Base-by-base conservation (phyloP, 2,888 invertebrate species). In the Andrena minutula region DNA sequence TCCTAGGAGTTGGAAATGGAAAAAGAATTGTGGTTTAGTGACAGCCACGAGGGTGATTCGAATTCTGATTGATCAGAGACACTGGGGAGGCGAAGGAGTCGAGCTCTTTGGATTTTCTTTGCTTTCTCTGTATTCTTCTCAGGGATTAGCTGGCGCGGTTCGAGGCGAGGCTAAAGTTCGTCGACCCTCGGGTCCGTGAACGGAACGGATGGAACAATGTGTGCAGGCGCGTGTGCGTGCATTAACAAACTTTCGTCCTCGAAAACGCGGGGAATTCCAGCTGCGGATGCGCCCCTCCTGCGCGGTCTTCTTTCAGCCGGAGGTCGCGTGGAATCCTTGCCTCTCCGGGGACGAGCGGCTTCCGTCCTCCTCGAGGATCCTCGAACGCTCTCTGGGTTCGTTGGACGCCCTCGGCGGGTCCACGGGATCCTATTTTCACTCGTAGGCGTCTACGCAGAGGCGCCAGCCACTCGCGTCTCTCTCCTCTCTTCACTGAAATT, bases 401-500 rank as follows among this genome's bases (percentile, higher is more conserved):
- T 35, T 28, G 49, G 41, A 68, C 47, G n/a, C 26, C 20, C 7
- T 20, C 8, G 23, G 10, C 47, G 23, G 23, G 23, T 66, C 60
- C 20, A 2, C n/a, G 1, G 58, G 47, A 30, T 60, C 77, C 30
- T 41, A 5, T 10, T 41, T 10, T 66, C 12, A 47, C 58, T 6
- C 35, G 26, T 53, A 41, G 23, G 56, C 16, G n/a, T 28, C 35
- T 20, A 47, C 49, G 23, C 53, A 20, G 23, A 56, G 56, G 56
- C 26, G 56, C 23, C 56, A 23, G 20, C 10, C 47, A 51, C n/a
- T 49, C 66, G 23, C 66, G 23, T 60, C 23, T 51, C 30, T 49
- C 49, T 70, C 35, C 61, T 75, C 58, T 66, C 32, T 41, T 79
- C 77, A 83, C 86, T 86, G 86, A 65, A 86, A 86, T 84, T 79